Conservation (phyloP, 2,888 invertebrate genomes). For the Rhopalosiphum nymphaeae region DNA sequence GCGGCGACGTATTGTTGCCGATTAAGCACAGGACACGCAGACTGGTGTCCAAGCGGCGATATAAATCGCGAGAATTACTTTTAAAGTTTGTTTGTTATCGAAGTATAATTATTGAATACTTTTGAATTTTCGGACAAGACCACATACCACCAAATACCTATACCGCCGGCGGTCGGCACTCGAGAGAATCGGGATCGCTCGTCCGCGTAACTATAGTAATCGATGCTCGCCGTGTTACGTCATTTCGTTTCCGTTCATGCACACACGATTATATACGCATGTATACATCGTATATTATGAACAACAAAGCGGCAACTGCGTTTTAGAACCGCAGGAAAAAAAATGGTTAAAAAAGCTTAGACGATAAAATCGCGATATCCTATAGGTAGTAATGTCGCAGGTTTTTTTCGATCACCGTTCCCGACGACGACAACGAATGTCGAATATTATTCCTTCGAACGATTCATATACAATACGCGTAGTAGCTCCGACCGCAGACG, state of each 20-base stretch:
- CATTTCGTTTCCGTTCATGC: slow-evolving; percentile 41
- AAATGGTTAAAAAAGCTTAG: slow-evolving; percentile 8
- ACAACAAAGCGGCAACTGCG: slow-evolving; percentile 24
- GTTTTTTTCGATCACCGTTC: slow-evolving; percentile 1
- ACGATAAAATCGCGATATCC: slow-evolving; percentile 39
- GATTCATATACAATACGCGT: neutral
- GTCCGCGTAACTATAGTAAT: neutral
- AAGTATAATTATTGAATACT: neutral
- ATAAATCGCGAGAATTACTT: neutral
- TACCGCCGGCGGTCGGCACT: neutral
- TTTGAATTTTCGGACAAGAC: neutral
- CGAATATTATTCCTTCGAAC: slow-evolving; percentile 27
- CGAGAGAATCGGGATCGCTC: neutral
- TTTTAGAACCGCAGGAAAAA: neutral
- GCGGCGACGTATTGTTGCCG: neutral
- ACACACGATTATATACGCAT: neutral
- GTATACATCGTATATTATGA: neutral
- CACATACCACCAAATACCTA: neutral
- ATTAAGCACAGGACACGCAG: neutral
- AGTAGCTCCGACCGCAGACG: slow-evolving; percentile 51
- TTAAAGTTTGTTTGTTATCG: neutral
- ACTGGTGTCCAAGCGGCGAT: neutral
- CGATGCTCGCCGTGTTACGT: slow-evolving; percentile 18
- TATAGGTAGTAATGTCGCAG: neutral
- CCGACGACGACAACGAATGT: neutral